Evolutionary conservation across 2,113 vertebrate genomes (phyloP).

Genomic region (Python bivittatus): DNA sequence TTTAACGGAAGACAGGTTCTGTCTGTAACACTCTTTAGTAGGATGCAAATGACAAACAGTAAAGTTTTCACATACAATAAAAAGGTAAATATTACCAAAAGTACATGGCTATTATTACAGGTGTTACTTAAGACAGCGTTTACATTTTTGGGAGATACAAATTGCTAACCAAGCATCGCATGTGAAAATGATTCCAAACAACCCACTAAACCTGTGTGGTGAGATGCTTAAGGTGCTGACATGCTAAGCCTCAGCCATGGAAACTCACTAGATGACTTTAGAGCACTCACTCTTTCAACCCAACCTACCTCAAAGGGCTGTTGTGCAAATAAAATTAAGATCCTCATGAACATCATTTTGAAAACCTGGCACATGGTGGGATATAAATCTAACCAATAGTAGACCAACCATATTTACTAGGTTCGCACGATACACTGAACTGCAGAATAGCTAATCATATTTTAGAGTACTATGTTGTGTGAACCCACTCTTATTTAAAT

Average conservation of each 20-base stretch:
- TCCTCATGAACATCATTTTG: neutral
- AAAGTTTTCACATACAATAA: neutral
- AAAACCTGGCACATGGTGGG: neutral
- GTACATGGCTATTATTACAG: neutral
- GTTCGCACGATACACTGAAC: too few relatives aligned
- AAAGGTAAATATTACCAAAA: neutral
- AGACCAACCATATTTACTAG: neutral
- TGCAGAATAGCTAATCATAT: neutral
- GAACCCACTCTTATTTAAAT: neutral
- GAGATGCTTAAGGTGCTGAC: neutral
- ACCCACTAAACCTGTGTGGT: neutral
- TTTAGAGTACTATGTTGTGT: neutral
- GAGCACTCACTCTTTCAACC: neutral
- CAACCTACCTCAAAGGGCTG: neutral
- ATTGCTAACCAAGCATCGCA: neutral
- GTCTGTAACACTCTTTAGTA: neutral
- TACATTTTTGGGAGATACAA: neutral
- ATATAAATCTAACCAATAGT: neutral
- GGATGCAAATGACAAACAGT: neutral
- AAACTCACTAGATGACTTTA: neutral
- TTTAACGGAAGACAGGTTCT: neutral
- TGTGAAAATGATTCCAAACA: neutral
- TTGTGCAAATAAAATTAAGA: neutral
- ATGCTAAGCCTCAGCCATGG: neutral
- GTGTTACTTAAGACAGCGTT: neutral